Percentiles rank a stretch among this genome's conserved stretches.
Evolutionary conservation across 2,113 vertebrate species (phyloP).

Genomic region (Narcine bancroftii): DNA sequence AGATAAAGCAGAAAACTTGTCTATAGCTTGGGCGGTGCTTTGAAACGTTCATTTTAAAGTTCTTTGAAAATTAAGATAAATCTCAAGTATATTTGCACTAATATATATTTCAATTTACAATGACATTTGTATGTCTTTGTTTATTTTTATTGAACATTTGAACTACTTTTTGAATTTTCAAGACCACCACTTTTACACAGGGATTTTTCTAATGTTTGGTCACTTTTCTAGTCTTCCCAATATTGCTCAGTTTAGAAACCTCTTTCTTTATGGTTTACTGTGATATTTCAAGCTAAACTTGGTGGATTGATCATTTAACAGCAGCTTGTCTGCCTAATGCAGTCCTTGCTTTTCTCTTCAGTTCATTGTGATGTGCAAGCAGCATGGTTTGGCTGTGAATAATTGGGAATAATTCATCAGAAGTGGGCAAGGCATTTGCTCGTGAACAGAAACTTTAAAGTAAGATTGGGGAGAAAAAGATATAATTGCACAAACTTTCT

Average conservation of each 20-base stretch:
- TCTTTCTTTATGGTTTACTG: not conserved
- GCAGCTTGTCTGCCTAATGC: not conserved
- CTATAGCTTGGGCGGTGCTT: not conserved
- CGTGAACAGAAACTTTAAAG: not conserved
- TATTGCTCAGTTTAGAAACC: not conserved
- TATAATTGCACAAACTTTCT: not conserved
- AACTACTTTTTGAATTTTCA: conserved; percentile 26
- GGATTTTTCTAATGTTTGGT: conserved; percentile 27
- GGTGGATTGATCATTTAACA: conserved; percentile 15
- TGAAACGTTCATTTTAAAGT: not conserved
- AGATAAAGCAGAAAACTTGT: conserved; percentile 7
- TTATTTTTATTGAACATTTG: conserved; percentile 30
- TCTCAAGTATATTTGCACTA: conserved; percentile 35
- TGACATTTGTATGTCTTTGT: conserved; percentile 30
- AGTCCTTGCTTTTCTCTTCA: not conserved
- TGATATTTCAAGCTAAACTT: not conserved
- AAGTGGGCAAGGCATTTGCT: not conserved
- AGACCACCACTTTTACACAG: conserved; percentile 3
- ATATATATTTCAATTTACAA: conserved; percentile 34
- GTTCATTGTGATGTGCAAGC: not conserved
- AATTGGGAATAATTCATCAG: not conserved
- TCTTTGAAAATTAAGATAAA: conserved; percentile 1
- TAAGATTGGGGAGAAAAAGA: not conserved
- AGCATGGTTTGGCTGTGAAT: not conserved
- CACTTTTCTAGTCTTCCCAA: conserved; percentile 14